Evolutionary conservation across 2,113 vertebrate species (phyloP).

Genomic region (Oceanites oceanicus): DNA sequence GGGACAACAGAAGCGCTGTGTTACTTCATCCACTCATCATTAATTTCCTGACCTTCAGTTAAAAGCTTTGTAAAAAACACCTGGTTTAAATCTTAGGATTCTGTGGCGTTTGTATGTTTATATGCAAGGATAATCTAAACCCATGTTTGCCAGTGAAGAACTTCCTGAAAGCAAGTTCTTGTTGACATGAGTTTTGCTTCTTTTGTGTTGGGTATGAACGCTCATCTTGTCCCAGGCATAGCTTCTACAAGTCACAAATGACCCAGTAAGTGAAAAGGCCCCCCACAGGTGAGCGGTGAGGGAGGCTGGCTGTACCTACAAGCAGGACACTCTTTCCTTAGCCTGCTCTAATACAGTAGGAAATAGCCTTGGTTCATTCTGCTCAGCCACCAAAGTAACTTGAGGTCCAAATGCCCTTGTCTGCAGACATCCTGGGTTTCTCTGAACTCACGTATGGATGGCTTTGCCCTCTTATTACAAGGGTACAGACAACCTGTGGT

Average conservation of each 20-base stretch:
- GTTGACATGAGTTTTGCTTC: not conserved
- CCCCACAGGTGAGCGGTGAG: accelerated
- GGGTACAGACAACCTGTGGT: not conserved
- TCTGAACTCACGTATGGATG: not conserved
- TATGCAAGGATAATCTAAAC: not conserved
- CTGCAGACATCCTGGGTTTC: not conserved
- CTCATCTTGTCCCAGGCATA: not conserved
- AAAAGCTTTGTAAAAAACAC: not conserved
- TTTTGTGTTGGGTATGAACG: not conserved
- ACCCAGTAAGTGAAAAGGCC: not conserved
- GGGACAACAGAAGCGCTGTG: not conserved
- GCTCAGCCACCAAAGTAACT: not conserved
- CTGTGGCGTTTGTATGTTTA: not conserved
- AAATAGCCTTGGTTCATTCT: not conserved
- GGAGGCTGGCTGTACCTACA: not conserved
- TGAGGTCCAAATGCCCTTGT: not conserved
- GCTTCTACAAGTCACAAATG: not conserved
- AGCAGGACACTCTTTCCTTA: not conserved
- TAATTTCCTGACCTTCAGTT: not conserved
- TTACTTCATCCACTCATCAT: not conserved
- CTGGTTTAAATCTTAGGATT: not conserved
- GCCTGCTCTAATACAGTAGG: not conserved
- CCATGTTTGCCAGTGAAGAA: not conserved
- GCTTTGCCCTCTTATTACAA: not conserved
- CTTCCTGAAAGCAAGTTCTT: not conserved